Base-by-base conservation (phyloP, 1,140 invertebrate species). In the Carcinoscorpius rotundicauda region DNA sequence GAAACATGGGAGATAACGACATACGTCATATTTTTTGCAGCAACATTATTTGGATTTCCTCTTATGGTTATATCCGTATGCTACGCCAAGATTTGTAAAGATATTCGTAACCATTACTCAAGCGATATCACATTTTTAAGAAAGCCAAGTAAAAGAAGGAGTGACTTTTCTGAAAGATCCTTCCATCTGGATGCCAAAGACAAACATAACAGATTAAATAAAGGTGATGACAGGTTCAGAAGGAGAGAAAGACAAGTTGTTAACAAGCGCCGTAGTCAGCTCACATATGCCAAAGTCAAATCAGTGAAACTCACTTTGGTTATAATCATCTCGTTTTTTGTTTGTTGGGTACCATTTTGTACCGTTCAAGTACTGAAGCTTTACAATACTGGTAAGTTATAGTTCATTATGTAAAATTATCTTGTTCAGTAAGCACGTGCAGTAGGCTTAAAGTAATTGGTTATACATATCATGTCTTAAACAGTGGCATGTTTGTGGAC, bases 321-420 rank as follows among this genome's bases (percentile, higher is more conserved):
- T n/a, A n/a, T 55, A n/a, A n/a, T 55, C 3, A 55, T 55, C n/a
- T 55, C 6, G 6, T 55, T 55, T 3, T 55, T 55, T n/a, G 6
- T 55, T 55, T 55, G 53, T 55, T 55, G 53, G 53, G 6, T n/a
- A n/a, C 53, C 53, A n/a, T 55, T 55, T 55, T 55, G 53, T 55
- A 8, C n/a, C 3, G 53, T n/a, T 55, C 53, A 55, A 55, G 53
- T 55, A 29, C 29, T 29, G 29, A 29, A 29, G 2, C 29, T 29
- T 29, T 29, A 29, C 29, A 29, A 29, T 29, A 29, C 29, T 29
- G 29, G 29, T 29, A 29, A 29, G 29, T 29, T 29, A 29, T 29
- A 29, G 29, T 29, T 29, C 29, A 29, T 29, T 29, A 29, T 29
- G 29, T 29, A 29, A 29, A 29, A 29, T 29, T 29, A 29, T 29